phyloP scores from a whole-genome alignment of 2,797 vertebrate species.

The Delichon dasypus region DNA sequence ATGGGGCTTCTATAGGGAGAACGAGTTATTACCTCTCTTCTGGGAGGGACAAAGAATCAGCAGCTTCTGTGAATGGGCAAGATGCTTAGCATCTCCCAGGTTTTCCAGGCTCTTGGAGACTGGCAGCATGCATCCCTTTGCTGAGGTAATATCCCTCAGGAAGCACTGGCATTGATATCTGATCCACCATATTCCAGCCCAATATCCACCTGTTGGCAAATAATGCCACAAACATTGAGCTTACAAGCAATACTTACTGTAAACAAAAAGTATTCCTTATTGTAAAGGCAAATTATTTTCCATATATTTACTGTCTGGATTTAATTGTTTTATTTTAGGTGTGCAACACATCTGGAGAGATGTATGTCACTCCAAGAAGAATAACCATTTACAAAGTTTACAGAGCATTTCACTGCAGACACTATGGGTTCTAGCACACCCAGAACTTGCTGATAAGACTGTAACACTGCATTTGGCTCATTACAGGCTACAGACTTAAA shows the following conservation, averaged over 20 bases:
- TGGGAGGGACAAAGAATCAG: not conserved
- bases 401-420: not conserved
- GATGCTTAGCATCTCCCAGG: not conserved
- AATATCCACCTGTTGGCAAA: not conserved
- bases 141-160: not conserved
- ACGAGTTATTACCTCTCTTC: not conserved
- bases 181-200: not conserved
- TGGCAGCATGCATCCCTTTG: not conserved
- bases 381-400: constrained; percentile 4
- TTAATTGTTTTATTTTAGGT: not conserved
- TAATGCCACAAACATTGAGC: not conserved
- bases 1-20: not conserved
- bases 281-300: not conserved
- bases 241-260: not conserved
- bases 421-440: not conserved
- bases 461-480: not conserved
- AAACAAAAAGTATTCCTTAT: not conserved
- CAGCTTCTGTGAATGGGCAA: not conserved
- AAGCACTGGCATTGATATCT: not conserved
- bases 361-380: not conserved
- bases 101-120: not conserved
- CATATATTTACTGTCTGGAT: constrained; percentile 1
- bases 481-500: not conserved
- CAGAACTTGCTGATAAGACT: not conserved
- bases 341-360: not conserved